These are phyloP conservation scores for Ectemnius cavifrons DNA, from an alignment of 2,888 invertebrate genomes.

Conservation along the genomic window DNA sequence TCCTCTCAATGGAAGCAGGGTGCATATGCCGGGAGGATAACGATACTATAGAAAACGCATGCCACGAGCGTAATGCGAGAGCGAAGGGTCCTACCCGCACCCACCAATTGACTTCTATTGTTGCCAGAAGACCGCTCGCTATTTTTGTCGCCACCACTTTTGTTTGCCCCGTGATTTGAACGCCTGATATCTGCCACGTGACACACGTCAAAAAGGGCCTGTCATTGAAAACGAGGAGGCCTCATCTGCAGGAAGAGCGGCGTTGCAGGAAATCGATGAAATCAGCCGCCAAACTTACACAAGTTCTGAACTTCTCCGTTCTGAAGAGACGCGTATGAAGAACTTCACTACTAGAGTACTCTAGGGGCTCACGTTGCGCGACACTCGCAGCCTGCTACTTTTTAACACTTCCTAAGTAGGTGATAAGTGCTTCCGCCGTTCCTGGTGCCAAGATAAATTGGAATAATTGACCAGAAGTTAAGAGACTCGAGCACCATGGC, in stretches of 20 bases:
- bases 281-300: neutral
- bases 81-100: conserved; percentile 35
- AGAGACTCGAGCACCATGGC: conserved; percentile 8
- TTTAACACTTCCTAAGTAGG: neutral
- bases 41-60: conserved; percentile 53
- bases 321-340: neutral
- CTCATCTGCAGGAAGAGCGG: neutral
- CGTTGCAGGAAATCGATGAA: neutral
- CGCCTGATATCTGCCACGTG: conserved; percentile 46
- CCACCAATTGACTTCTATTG: conserved; percentile 73
- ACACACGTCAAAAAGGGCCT: conserved; percentile 8
- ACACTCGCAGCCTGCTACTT: conserved; percentile 14
- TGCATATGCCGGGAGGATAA: conserved; percentile 56
- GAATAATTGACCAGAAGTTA: conserved; percentile 14
- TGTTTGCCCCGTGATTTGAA: conserved; percentile 55
- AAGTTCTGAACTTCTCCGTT: neutral
- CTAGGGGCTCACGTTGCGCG: no score
- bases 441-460: conserved; percentile 29
- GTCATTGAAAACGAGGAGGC: neutral
- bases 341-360: no score
- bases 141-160: conserved; percentile 63
- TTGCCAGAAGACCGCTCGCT: conserved; percentile 59
- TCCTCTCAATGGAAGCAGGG: conserved; percentile 25
- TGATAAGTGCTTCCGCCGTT: conserved; percentile 39
- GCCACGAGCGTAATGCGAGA: conserved; percentile 19